phyloP scores from a whole-genome alignment of 2,888 invertebrate genomes.

The Pollenia labialis region DNA sequence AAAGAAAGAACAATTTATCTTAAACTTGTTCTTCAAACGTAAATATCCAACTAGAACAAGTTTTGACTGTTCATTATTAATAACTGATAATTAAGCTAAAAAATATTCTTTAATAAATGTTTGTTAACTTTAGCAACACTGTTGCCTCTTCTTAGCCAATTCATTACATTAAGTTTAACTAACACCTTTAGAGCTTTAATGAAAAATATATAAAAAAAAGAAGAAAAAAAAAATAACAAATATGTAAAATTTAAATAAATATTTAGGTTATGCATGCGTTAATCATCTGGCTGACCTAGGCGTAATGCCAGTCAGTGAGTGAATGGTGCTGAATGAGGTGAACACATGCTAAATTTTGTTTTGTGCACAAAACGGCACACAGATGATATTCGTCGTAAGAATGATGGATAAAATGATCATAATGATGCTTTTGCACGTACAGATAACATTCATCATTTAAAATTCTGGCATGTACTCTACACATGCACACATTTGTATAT shows the following conservation, averaged over 20 bases:
- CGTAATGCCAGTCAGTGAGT: slow-evolving; percentile 48
- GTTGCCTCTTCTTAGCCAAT: slow-evolving; percentile 23
- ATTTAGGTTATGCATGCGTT: slow-evolving; percentile 73
- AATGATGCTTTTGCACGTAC: slow-evolving; percentile 50
- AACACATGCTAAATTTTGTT: slow-evolving; percentile 23
- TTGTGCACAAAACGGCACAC: not conserved
- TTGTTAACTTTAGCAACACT: slow-evolving; percentile 12
- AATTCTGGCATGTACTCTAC: too few species aligned
- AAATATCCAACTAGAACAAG: too few species aligned
- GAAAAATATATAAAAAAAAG: not conserved
- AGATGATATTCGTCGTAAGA: not conserved
- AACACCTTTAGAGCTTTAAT: slow-evolving; percentile 38
- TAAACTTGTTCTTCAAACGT: too few species aligned
- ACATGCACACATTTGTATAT: not conserved
- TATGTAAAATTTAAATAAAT: slow-evolving; percentile 52
- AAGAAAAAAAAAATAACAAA: not conserved
- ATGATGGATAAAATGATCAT: slow-evolving; percentile 29
- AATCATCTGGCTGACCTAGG: slow-evolving; percentile 66
- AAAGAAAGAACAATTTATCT: too few species aligned
- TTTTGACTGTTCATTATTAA: too few species aligned
- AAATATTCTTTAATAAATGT: not conserved
- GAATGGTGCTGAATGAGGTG: slow-evolving; percentile 9
- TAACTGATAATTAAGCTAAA: too few species aligned
- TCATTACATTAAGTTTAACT: slow-evolving; percentile 41
- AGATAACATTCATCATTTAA: slow-evolving; percentile 38